Base-by-base conservation (phyloP, 2,888 invertebrate species). In the Macropis europaea region DNA sequence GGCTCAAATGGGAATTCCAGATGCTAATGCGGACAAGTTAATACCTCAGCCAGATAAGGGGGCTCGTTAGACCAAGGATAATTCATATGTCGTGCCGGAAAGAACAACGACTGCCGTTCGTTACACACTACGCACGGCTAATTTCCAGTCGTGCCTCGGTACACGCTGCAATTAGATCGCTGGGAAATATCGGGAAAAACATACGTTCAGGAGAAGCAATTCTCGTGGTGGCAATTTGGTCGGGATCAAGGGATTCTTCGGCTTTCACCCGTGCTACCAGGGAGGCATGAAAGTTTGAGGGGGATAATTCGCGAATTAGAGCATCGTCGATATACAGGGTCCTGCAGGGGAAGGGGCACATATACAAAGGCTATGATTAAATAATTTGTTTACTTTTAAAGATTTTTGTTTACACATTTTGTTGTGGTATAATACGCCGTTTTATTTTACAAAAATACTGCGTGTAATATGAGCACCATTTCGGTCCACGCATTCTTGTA, bases 1-100 rank as follows among this genome's bases (percentile, higher is more conserved):
- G 61, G n/a, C 32, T 47, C 52, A 22, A 64, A 73, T 52, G 43
- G 59, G 50, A 79, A 73, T 62, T 64, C 76, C 64, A 59, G 47
- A 73, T 63, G 70, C 70, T 70, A 61, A 79, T 70, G 60, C 73
- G 62, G 73, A 76, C 76, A 73, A 73, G 76, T 71, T 68, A 68
- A 79, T 79, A 76, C 45, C 60, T 62, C 40, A 36, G 6, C 5
- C 19, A 45, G 68, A 78, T 78, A 78, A 79, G 73, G 42, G 38
- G 17, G 17, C 69, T 64, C 53, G 61, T 57, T 61, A 63, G 30
- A 28, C 38, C 43, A 22, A n/a, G 34, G 76, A 73, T 53, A 73
- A 78, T 69, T 69, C 76, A 61, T 50, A 38, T 6, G 53, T 63
- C 40, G 70, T 56, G 56, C 57, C 50, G 62, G 70, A 63, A 69